Evolutionary conservation across 2,113 vertebrate genomes (phyloP).

Genomic region (Pluvianellus socialis): DNA sequence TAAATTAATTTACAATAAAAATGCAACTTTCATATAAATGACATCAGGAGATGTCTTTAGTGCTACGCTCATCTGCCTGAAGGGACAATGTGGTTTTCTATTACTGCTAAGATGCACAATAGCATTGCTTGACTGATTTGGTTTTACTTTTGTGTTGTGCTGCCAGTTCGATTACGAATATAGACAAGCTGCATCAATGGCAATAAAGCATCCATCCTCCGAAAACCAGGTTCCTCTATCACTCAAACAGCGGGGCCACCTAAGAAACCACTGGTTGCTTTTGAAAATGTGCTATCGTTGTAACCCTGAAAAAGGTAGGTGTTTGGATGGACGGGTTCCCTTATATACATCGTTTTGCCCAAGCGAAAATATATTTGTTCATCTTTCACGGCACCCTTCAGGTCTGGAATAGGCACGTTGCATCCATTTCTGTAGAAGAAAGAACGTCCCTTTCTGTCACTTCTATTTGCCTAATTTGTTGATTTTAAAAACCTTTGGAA

Average conservation of each 20-base stretch:
- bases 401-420: neutral
- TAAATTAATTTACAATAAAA: slow-evolving; percentile 35
- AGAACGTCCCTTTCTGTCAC: neutral
- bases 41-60: neutral
- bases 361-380: neutral
- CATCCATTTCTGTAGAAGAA: neutral
- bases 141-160: slow-evolving; percentile 17
- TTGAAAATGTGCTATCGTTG: neutral
- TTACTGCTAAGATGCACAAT: neutral
- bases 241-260: neutral
- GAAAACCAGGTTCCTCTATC: neutral
- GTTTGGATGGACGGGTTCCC: neutral
- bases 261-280: neutral
- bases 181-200: neutral
- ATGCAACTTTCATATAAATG: neutral
- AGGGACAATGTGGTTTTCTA: slow-evolving; percentile 6
- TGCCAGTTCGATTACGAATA: neutral
- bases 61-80: neutral
- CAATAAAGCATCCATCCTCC: neutral
- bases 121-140: neutral
- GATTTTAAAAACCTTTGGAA: neutral
- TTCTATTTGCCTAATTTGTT: neutral
- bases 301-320: neutral
- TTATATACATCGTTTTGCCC: neutral
- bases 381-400: neutral